Evolutionary conservation across 1,140 invertebrate species (phyloP), one percentile per base, ranked within the genome.

Genomic region (Phymastichus coffea): DNA sequence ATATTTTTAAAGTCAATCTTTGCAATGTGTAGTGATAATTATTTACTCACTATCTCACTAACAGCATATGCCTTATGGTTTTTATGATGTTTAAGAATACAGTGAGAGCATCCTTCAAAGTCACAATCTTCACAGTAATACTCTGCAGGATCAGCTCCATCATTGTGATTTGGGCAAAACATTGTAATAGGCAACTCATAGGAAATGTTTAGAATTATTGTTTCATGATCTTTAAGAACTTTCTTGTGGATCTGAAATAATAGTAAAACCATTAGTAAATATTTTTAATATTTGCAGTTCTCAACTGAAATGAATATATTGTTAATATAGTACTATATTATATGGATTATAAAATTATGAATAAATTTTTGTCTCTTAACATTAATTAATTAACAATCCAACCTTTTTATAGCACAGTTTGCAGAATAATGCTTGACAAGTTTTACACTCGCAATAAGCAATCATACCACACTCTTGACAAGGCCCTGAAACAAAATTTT

Each of bases 41-140:
- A n/a, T n/a, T n/a, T n/a, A n/a, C n/a, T n/a, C n/a, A n/a, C n/a
- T n/a, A n/a, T n/a, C n/a, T n/a, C n/a, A 33, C 14, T 33, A 33
- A 33, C 6, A 33, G 30, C 38, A 33, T 44, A 54, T n/a, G n/a
- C n/a, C n/a, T n/a, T n/a, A n/a, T n/a, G n/a, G n/a, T 62, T 55
- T 12, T 65, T 56, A 63, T 82, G 80, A 0, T 19, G 52, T 1
- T 65, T 26, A 17, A 82, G 19, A 20, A 73, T 62, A 57, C 80
- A 82, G 41, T 74, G 66, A 4, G 70, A 66, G 52, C 80, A 82
- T 2, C 56, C 53, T 6, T 64, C 30, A 28, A 53, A 41, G 17
- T 71, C n/a, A 59, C 81, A 81, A 4, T 70, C 47, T 15, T 63
- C 49, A 57, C 80, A 82, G 52, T 63, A 71, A 64, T 78, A 77